Base-by-base conservation (phyloP, 64 coral and sea anemone genomes). In the Montipora cactus region DNA sequence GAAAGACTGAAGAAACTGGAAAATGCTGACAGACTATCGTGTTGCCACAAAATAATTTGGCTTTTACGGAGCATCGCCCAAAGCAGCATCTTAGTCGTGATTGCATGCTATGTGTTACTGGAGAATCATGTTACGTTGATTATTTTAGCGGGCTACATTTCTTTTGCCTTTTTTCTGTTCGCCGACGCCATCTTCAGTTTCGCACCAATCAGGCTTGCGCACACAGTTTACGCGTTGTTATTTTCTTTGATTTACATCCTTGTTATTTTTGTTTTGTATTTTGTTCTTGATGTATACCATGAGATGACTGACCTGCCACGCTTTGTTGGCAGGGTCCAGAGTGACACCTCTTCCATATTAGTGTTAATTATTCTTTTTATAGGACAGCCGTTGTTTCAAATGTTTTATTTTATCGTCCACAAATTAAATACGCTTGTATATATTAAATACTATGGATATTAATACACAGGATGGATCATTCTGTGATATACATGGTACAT, bases 341-440 rank as follows among this genome's bases (percentile, higher is more conserved):
- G 14, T 22, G 44, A 45, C 1, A n/a, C 68, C 10, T 72, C 62
- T 20, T 70, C 82, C 8, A 67, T 23, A 5, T 5, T 71, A n/a
- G 66, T 72, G 2, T 22, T 86, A 9, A 3, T 86, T n/a, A 22
- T 86, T 49, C 44, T 86, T 5, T 50, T 86, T 1, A 50, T 86
- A 5, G 82, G 66, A 1, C 82, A 86, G 45, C 82, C 82, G 19
- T 23, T 86, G n/a, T 86, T 86, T 72, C 82, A 86, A 50, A 22
- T 22, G 44, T 44, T 86, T 19, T 72, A 71, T 45, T 86, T 86
- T 72, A 1, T 7, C 3, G 8, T 86, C 19, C 82, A 86, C 68
- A 86, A 86, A 46, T n/a, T 86, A 15, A 86, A 86, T n/a, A 71
- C 10, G 11, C 49, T 71, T 7, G 19, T 86, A 0, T 86, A 86